A percentile compares a stretch with the other conserved stretches of the same genome.
Evolutionary conservation across 1,140 invertebrate species (phyloP).

Genomic region (Drosophila miranda): DNA sequence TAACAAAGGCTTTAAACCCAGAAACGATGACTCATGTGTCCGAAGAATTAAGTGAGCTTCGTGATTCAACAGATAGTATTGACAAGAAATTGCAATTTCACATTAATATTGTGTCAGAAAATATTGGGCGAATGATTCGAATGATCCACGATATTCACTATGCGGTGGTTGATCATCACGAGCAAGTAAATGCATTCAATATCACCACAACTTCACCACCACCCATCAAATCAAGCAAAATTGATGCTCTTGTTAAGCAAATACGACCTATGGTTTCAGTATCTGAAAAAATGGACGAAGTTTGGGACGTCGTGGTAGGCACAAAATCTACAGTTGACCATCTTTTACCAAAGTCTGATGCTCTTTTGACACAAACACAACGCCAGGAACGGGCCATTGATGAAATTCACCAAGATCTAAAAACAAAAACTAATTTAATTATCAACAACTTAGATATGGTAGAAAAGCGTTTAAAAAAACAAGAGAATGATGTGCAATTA

Average conservation of each 20-base stretch:
- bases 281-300: slow-evolving; percentile 94
- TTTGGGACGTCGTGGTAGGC: slow-evolving; percentile 93
- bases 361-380: slow-evolving; percentile 92
- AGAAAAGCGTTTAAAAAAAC: slow-evolving; percentile 91
- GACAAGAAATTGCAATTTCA: slow-evolving; percentile 93
- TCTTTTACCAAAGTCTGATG: slow-evolving; percentile 92
- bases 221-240: slow-evolving; percentile 87
- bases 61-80: slow-evolving; percentile 89
- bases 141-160: slow-evolving; percentile 91
- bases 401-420: slow-evolving; percentile 92
- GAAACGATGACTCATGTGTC: slow-evolving; percentile 90
- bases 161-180: slow-evolving; percentile 87
- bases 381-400: slow-evolving; percentile 93
- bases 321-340: slow-evolving; percentile 93
- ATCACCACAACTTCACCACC: slow-evolving; percentile 84
- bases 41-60: slow-evolving; percentile 88
- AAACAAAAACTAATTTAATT: slow-evolving; percentile 92
- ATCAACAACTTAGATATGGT: slow-evolving; percentile 93
- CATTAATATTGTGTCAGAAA: slow-evolving; percentile 91
- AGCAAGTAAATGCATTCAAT: slow-evolving; percentile 77
- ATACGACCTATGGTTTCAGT: slow-evolving; percentile 92
- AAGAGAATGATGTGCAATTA: slow-evolving; percentile 86
- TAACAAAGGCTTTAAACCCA: slow-evolving; percentile 89
- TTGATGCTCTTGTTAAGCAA: slow-evolving; percentile 89
- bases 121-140: slow-evolving; percentile 88